A percentile compares a stretch with the other conserved stretches of the same genome.
Evolutionary conservation across 2,113 vertebrate species (phyloP).

Genomic region (Lamprotornis superbus): DNA sequence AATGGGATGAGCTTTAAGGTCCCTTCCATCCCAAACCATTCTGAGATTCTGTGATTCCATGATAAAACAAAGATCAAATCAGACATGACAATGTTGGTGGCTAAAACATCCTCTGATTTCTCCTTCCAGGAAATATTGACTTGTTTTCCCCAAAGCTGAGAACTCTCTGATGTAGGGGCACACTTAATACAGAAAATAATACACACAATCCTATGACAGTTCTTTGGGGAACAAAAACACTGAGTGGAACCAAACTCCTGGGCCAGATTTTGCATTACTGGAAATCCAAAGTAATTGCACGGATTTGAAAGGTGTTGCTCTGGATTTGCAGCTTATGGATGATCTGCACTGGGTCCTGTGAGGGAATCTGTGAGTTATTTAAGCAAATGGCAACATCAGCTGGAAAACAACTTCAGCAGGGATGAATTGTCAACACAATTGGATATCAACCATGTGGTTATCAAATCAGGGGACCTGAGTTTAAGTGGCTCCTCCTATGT

Average conservation of each 20-base stretch:
- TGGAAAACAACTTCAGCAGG: neutral
- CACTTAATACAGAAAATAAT: neutral
- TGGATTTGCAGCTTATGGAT: neutral
- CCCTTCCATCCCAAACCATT: neutral
- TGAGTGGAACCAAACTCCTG: neutral
- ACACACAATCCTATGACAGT: neutral
- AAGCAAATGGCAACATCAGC: neutral
- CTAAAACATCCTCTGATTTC: neutral
- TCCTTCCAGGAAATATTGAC: neutral
- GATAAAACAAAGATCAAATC: neutral
- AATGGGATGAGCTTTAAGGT: fast-evolving
- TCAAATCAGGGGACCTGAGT: neutral
- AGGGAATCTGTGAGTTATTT: neutral
- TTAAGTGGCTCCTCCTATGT: neutral
- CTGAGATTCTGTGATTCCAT: neutral
- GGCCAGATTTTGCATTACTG: neutral
- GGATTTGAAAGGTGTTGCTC: neutral
- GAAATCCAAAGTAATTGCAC: neutral
- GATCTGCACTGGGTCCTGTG: neutral
- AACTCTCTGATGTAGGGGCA: neutral
- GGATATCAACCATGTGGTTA: neutral
- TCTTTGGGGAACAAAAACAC: neutral
- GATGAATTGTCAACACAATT: neutral
- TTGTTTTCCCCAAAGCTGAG: neutral
- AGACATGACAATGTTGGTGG: neutral